Evolutionary conservation across 1,140 invertebrate genomes (phyloP).

Genomic region (Bombus superbus): DNA sequence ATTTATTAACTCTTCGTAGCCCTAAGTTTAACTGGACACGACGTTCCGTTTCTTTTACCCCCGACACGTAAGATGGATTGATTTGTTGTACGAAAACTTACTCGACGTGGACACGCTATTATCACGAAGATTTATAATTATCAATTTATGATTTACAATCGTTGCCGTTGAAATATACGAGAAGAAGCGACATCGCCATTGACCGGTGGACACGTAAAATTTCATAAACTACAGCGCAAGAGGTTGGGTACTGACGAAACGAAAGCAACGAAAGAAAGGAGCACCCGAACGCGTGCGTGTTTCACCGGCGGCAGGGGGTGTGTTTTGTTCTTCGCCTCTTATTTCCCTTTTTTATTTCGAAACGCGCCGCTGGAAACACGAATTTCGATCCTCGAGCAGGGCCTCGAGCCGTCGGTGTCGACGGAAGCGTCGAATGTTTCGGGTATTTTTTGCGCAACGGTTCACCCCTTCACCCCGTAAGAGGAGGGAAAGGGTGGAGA

Average conservation of each 20-base stretch:
- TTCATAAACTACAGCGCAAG: not conserved
- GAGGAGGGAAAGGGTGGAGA: constrained; percentile 28
- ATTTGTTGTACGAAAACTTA: too few species aligned
- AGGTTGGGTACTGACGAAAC: not conserved
- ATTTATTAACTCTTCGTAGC: too few species aligned
- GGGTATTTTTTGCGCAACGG: constrained; percentile 59
- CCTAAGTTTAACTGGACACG: too few species aligned
- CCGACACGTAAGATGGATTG: too few species aligned
- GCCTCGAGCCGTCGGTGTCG: constrained; percentile 26
- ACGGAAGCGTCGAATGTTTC: constrained; percentile 53
- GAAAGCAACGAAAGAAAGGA: not conserved
- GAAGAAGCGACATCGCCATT: too few species aligned
- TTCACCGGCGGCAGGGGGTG: not conserved
- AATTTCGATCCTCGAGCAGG: constrained; percentile 24
- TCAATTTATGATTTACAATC: too few species aligned
- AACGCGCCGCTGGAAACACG: constrained; percentile 5
- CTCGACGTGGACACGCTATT: too few species aligned
- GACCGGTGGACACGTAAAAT: too few species aligned
- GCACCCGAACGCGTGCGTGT: not conserved
- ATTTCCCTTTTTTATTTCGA: not conserved
- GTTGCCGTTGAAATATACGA: too few species aligned
- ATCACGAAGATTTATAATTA: too few species aligned
- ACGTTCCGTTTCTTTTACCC: too few species aligned
- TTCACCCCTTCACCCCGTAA: constrained; percentile 15
- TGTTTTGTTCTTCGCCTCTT: not conserved